A percentile compares a stretch with the other conserved stretches of the same genome.
Conservation (phyloP, 2,888 invertebrate species). For the Caenorhabditis sinica region DNA sequence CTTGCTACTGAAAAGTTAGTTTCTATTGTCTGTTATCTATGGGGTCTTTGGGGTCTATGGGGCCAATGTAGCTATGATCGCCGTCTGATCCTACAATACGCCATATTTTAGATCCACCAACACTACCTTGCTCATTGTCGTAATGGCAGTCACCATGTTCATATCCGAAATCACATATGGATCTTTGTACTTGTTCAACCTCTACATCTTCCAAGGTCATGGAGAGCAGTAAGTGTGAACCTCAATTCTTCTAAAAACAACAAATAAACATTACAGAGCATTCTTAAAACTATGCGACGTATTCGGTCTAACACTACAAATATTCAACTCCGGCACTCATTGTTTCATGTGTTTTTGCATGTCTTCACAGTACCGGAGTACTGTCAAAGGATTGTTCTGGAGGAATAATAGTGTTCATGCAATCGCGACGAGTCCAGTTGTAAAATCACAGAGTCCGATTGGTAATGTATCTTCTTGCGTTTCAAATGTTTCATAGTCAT, state of each 20-base stretch:
- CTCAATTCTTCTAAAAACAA: background rate
- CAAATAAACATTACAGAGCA: background rate
- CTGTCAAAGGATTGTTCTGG: too few species aligned
- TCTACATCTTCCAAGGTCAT: background rate
- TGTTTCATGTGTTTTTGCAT: conserved; percentile 8
- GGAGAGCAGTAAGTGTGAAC: background rate
- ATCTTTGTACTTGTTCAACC: background rate
- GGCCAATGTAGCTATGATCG: too few species aligned
- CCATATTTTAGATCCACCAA: background rate
- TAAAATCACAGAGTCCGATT: too few species aligned
- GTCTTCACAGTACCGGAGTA: conserved; percentile 6
- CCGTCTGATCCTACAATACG: too few species aligned
- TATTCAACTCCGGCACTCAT: conserved; percentile 1
- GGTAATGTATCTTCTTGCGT: too few species aligned
- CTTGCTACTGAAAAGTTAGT: background rate
- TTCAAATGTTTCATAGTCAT: too few species aligned
- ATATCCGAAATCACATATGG: background rate
- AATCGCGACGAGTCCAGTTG: too few species aligned
- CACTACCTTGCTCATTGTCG: background rate
- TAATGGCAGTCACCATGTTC: background rate
- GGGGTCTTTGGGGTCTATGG: too few species aligned
- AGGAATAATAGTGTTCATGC: too few species aligned
- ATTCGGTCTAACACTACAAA: background rate
- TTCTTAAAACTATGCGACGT: background rate
- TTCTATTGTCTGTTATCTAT: too few species aligned